Conservation (phyloP, 1,140 invertebrate genomes). For the Caenorhabditis briggsae region DNA sequence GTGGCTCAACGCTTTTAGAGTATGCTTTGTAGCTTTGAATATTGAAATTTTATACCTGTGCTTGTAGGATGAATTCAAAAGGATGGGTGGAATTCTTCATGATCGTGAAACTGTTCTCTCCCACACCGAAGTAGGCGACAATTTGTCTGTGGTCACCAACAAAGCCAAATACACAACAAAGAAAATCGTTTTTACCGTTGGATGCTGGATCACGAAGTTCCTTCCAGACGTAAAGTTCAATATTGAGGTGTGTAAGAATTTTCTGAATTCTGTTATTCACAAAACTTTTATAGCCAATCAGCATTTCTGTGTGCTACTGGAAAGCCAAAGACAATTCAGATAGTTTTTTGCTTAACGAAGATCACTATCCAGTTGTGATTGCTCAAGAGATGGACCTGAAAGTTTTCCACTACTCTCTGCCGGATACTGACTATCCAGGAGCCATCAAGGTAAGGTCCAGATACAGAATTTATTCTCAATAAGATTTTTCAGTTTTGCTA, state of each 20-base stretch:
- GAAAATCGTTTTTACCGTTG: conserved; percentile 60
- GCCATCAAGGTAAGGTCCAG: conserved; percentile 20
- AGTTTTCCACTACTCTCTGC: conserved; percentile 46
- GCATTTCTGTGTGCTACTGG: conserved; percentile 56
- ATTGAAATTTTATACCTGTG: not conserved
- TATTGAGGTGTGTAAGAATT: not conserved
- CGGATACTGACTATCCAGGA: conserved; percentile 57
- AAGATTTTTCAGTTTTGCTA: conserved; percentile 52
- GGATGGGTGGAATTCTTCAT: conserved; percentile 38
- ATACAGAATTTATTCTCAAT: not conserved
- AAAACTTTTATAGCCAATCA: conserved; percentile 22
- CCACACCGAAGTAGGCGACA: not conserved
- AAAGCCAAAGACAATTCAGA: conserved; percentile 12
- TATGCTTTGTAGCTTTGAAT: no score
- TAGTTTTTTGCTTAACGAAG: not conserved
- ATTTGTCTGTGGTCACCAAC: not conserved
- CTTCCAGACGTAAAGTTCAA: conserved; percentile 55
- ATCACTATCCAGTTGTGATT: conserved; percentile 57
- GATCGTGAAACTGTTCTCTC: conserved; percentile 28
- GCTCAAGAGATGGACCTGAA: conserved; percentile 18
- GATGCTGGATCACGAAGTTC: conserved; percentile 60
- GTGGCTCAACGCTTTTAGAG: conserved; percentile 61
- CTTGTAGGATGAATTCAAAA: conserved; percentile 59
- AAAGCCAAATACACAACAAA: conserved; percentile 43
- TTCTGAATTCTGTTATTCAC: no score